These are phyloP conservation scores for Fissipunctia ypsillon DNA, from an alignment of 2,888 invertebrate species.

Conservation along the genomic window DNA sequence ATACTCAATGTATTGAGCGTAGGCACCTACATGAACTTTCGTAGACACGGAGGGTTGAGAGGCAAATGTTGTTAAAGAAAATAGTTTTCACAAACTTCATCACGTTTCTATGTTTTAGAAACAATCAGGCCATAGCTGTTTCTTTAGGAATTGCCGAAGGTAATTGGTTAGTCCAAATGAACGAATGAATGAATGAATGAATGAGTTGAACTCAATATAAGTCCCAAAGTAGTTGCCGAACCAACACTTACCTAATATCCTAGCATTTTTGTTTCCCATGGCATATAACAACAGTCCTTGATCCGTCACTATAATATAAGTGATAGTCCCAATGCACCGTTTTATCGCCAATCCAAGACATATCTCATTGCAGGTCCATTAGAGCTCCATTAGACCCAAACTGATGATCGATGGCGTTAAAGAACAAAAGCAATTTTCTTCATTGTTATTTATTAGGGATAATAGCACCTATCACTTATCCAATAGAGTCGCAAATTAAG, in stretches of 20 bases:
- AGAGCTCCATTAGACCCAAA: constrained; percentile 62
- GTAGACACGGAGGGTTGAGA: background rate
- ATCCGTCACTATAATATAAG: constrained; percentile 38
- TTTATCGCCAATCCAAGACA: constrained; percentile 45
- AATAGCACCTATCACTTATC: constrained; percentile 51
- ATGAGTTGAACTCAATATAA: background rate
- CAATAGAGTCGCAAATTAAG: constrained; percentile 50
- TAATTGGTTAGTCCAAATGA: background rate
- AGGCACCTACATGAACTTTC: background rate
- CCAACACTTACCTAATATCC: no score
- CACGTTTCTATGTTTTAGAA: background rate
- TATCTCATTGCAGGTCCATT: constrained; percentile 61
- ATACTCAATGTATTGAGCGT: background rate
- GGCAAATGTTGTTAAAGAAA: background rate
- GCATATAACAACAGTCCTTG: constrained; percentile 50
- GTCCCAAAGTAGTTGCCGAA: background rate
- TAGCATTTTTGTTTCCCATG: constrained; percentile 44
- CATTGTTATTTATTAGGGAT: constrained; percentile 57
- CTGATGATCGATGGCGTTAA: constrained; percentile 66
- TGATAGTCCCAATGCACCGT: constrained; percentile 41
- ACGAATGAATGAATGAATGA: no score
- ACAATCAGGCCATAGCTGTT: background rate
- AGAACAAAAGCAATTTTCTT: constrained; percentile 68
- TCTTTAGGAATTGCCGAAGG: background rate
- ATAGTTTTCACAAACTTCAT: background rate